Evolutionary conservation across 2,797 vertebrate species (phyloP).

Genomic region (Cirrhinus mrigala): DNA sequence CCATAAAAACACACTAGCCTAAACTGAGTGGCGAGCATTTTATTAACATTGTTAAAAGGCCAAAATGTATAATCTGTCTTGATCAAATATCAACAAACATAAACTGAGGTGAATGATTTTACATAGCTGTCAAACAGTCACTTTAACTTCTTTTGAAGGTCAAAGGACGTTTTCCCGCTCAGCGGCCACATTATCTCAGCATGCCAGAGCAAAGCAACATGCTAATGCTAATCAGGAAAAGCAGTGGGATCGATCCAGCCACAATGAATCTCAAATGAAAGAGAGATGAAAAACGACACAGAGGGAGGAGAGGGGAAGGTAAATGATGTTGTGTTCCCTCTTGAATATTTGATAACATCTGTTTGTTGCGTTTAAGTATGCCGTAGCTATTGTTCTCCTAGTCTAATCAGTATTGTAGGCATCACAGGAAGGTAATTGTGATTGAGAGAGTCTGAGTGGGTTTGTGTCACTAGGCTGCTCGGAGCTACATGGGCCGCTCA

Average conservation of each 20-base stretch:
- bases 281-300: constrained; percentile 8
- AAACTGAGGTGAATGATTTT: constrained; percentile 7
- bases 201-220: constrained; percentile 22
- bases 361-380: constrained; percentile 9
- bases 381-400: constrained; percentile 38
- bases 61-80: neutral
- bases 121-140: constrained; percentile 7
- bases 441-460: constrained; percentile 50
- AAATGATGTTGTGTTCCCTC: constrained; percentile 10
- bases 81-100: neutral
- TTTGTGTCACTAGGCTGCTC: constrained; percentile 45
- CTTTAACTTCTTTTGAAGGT: constrained; percentile 50
- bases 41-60: too few relatives aligned
- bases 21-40: too few relatives aligned
- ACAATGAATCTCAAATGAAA: constrained; percentile 17
- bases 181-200: constrained; percentile 28
- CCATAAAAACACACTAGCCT: too few relatives aligned
- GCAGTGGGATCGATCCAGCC: constrained; percentile 46
- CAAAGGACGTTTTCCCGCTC: constrained; percentile 29
- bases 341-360: constrained; percentile 32
- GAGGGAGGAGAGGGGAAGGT: neutral
- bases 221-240: constrained; percentile 53
- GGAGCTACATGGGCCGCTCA: constrained; percentile 33
- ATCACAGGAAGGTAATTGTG: constrained; percentile 51
- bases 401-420: constrained; percentile 56